Base-by-base conservation (phyloP, 2,113 vertebrate species). In the Caloenas nicobarica region DNA sequence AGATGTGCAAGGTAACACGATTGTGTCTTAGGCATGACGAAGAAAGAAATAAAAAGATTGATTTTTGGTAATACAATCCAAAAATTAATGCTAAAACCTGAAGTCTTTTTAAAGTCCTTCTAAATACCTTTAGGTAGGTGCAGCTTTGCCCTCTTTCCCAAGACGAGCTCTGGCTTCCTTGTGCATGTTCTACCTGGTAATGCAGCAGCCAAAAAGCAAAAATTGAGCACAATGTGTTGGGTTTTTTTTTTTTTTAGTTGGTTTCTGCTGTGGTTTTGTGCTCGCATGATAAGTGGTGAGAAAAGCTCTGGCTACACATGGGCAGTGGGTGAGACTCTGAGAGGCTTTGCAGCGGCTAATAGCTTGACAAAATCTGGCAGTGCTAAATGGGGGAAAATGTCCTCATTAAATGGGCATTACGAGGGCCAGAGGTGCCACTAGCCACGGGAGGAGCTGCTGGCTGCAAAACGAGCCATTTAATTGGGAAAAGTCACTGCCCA, bases 401-500 rank as follows among this genome's bases (percentile, higher is more conserved):
- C 66, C 85, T 96, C 92, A 76, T 94, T 93, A 95, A 95, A 16
- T 5, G 33, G 65, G 34, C 72, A 86, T 96, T 89, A 57, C 6
- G 46, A 83, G 91, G 95, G 89, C 87, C 80, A 95, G 8, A 92
- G 95, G 96, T 90, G 88, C 70, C 57, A 38, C 90, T 51, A 90
- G 73, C 51, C 60, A 53, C 57, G 72, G 44, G 19, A 56, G 46
- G 40, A 24, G 65, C 71, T 74, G 88, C 92, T 90, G 93, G 56
- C 95, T 95, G 90, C 85, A 91, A 10, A 96, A 71, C 56, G 90
- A 96, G 24, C 73, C 60, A 51, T 86, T 91, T 86, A 95, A 96
- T 81, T 96, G 93, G 73, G 83, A 62, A 61, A 79, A 95, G 89
- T 29, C 87, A 9, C 36, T 66, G 82, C 33, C 66, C 80, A 31